Evolutionary conservation across 2,888 invertebrate species (phyloP).

Genomic region (Brenthis ino): DNA sequence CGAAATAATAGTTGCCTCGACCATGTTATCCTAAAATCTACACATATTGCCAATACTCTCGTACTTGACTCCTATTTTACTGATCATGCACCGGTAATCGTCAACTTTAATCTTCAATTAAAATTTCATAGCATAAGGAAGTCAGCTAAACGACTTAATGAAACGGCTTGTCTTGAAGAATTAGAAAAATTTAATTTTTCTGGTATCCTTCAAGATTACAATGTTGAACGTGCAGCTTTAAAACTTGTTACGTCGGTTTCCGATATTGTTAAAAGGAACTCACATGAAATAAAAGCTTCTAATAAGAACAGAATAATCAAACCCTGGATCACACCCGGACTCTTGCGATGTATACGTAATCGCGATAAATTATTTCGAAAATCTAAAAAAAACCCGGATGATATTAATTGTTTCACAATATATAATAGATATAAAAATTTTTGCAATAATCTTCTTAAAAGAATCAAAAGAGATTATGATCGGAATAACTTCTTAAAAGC

Average conservation of each 20-base stretch:
- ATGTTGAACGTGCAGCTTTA: neutral
- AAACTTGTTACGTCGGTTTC: neutral
- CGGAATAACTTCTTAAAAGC: no score
- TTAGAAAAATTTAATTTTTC: no score
- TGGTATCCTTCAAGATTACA: no score
- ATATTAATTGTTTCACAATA: slow-evolving; percentile 15
- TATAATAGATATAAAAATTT: slow-evolving; percentile 18
- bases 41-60: slow-evolving; percentile 24
- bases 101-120: neutral
- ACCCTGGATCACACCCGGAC: neutral
- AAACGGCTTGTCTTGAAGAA: no score
- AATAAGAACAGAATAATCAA: neutral
- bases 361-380: slow-evolving; percentile 34
- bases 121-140: no score
- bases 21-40: slow-evolving; percentile 40
- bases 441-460: slow-evolving; percentile 25
- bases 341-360: slow-evolving; percentile 28
- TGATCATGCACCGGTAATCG: slow-evolving; percentile 24
- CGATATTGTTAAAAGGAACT: neutral
- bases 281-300: neutral
- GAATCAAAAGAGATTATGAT: slow-evolving; percentile 32
- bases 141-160: no score
- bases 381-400: slow-evolving; percentile 18
- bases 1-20: slow-evolving; percentile 34
- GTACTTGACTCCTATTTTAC: slow-evolving; percentile 26